Percentiles rank a stretch among this genome's conserved stretches.
phyloP scores from a whole-genome alignment of 2,113 vertebrate species.

The Channa maculata region DNA sequence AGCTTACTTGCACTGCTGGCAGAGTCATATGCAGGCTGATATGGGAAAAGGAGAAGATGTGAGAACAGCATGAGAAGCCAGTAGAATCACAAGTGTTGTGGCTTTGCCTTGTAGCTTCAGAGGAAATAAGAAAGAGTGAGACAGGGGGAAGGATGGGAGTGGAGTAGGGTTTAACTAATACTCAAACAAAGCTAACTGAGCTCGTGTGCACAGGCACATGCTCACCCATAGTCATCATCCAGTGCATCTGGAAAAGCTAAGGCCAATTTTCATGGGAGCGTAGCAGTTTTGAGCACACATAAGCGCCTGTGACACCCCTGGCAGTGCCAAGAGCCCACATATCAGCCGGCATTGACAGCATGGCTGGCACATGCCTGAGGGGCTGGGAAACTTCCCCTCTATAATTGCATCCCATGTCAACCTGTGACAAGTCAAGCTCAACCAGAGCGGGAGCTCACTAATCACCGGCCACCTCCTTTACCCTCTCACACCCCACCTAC shows the following conservation, averaged over 20 bases:
- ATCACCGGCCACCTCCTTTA: slow-evolving; percentile 57
- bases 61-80: slow-evolving; percentile 59
- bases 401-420: slow-evolving; percentile 80
- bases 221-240: background rate
- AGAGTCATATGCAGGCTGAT: slow-evolving; percentile 58
- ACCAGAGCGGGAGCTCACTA: slow-evolving; percentile 66
- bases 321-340: slow-evolving; percentile 64
- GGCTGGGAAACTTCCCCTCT: slow-evolving; percentile 66
- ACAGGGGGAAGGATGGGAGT: slow-evolving; percentile 24
- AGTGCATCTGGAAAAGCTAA: slow-evolving; percentile 26
- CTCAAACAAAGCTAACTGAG: slow-evolving; percentile 63
- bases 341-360: slow-evolving; percentile 73
- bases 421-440: slow-evolving; percentile 73
- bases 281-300: slow-evolving; percentile 70
- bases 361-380: slow-evolving; percentile 75
- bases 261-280: slow-evolving; percentile 63
- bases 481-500: slow-evolving; percentile 19
- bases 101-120: slow-evolving; percentile 61
- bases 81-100: slow-evolving; percentile 67
- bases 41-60: slow-evolving; percentile 59
- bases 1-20: slow-evolving; percentile 66
- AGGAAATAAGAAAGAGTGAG: slow-evolving; percentile 55
- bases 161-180: slow-evolving; percentile 65
- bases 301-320: slow-evolving; percentile 71
- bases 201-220: slow-evolving; percentile 15